Conservation (phyloP, 1,140 invertebrate species). For the Drosophila varians region DNA sequence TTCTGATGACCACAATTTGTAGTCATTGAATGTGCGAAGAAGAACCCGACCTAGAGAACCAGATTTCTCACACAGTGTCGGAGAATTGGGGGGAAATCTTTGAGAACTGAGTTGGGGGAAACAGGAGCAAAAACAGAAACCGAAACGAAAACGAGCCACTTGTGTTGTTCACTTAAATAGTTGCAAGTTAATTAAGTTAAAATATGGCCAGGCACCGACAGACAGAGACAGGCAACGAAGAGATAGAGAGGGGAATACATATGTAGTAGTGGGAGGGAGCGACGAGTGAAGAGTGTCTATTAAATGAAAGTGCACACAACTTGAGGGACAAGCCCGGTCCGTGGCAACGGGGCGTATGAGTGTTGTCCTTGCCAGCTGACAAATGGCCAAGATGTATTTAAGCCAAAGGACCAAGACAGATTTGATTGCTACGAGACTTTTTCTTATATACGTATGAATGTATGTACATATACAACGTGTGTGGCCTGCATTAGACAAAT, state of each 20-base stretch:
- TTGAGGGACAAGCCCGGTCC: conserved; percentile 46
- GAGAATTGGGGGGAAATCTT: conserved; percentile 25
- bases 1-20: conserved; percentile 68
- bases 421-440: conserved; percentile 27
- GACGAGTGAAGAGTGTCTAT: conserved; percentile 32
- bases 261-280: no score
- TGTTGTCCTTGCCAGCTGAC: conserved; percentile 38
- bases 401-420: conserved; percentile 17
- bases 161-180: conserved; percentile 72
- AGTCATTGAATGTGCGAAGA: conserved; percentile 65
- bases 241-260: neutral
- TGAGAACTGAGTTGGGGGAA: neutral
- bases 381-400: conserved; percentile 43
- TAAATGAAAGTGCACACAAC: conserved; percentile 55
- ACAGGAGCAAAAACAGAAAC: neutral
- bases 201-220: conserved; percentile 42
- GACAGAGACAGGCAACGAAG: neutral
- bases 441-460: neutral
- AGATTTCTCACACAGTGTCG: conserved; percentile 44
- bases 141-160: conserved; percentile 53
- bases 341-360: conserved; percentile 22
- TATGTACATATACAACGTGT: conserved; percentile 7
- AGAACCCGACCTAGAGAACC: conserved; percentile 18
- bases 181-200: conserved; percentile 76
- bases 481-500: conserved; percentile 43